Base-by-base conservation (phyloP, 2,113 vertebrate genomes). In the Cavia porcellus region DNA sequence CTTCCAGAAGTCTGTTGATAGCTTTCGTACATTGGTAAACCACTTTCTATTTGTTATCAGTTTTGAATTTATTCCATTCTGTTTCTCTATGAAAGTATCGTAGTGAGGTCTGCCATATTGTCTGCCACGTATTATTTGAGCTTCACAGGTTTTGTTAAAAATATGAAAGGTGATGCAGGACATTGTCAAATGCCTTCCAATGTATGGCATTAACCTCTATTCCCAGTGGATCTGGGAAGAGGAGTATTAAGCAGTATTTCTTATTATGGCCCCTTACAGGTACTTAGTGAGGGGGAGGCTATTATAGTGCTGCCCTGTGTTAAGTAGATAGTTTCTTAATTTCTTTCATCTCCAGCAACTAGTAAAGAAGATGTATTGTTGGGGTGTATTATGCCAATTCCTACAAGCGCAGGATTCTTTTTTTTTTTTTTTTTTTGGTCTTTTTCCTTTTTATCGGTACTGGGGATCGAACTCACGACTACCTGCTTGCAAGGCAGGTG, bases 321-420 rank as follows among this genome's bases (percentile, higher is more conserved):
- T 92, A 93, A 12, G 80, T 70, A 97, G 95, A 59, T 28, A 7
- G 87, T 68, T 91, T 95, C 28, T 93, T 93, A 80, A 95, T 70
- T 80, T 94, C 84, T 97, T 87, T 86, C 88, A 95, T 90, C 93
- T 96, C 74, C 97, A 95, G 97, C 68, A 93, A 95, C 77, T 59
- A 96, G 64, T 4, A 0, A 64, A 95, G 79, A 86, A 66, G 91
- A 89, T 50, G 52, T 82, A 9, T 38, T 3, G 25, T 13, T 12
- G n/a, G 30, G 70, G 17, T 59, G 42, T 45, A 2, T 55, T 13
- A 11, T 20, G 42, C 35, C 25, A 90, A 83, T 19, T 45, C 50
- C 50, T 89, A 50, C 17, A 62, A 38, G 68, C 9, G 2, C 15
- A 83, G n/a, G n/a, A n/a, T n/a, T n/a, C n/a, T n/a, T n/a, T n/a